Base-by-base conservation (phyloP, 2,797 vertebrate genomes). In the Phataginus tricuspis region DNA sequence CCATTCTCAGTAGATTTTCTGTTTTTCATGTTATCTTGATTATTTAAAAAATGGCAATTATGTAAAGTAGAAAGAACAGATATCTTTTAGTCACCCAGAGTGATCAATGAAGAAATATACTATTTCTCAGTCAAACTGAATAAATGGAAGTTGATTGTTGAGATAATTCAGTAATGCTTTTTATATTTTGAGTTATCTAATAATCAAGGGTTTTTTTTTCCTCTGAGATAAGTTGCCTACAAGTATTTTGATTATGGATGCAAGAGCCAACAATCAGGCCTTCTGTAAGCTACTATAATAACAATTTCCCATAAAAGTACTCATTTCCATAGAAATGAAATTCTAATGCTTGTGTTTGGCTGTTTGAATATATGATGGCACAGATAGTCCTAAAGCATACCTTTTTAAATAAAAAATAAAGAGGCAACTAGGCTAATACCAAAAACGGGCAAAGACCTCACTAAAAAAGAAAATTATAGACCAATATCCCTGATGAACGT, bases 131-230 rank as follows among this genome's bases (percentile, higher is more conserved):
- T 93, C 55, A 91, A 85, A 66, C 23, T 69, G 84, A 96, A 91
- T 86, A 90, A 96, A 89, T 63, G n/a, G 45, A 91, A 90, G 59
- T 87, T 93, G 84, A 96, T 95, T 92, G 18, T 90, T 90, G 69
- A 83, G 29, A 55, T 86, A 93, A 79, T 96, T 94, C 42, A 90
- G 39, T 93, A 84, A 86, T 87, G 12, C 14, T 80, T 86, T 96
- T 96, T 86, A 75, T 94, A 87, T 79, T 90, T 92, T 94, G 16
- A 68, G 86, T 90, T 89, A 64, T 69, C 91, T 93, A 82, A 39
- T 78, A 79, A 93, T 96, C 59, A 95, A 79, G n/a, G 1, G 12
- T 25, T 69, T 94, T 94, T 66, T 42, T 85, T 87, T 19, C 7
- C 51, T 74, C 74, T 83, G 51, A 64, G 69, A 89, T 91, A 88